Evolutionary conservation across 1,140 invertebrate species (phyloP), one percentile per base, ranked within the genome.

Genomic region (Papilio machaon): DNA sequence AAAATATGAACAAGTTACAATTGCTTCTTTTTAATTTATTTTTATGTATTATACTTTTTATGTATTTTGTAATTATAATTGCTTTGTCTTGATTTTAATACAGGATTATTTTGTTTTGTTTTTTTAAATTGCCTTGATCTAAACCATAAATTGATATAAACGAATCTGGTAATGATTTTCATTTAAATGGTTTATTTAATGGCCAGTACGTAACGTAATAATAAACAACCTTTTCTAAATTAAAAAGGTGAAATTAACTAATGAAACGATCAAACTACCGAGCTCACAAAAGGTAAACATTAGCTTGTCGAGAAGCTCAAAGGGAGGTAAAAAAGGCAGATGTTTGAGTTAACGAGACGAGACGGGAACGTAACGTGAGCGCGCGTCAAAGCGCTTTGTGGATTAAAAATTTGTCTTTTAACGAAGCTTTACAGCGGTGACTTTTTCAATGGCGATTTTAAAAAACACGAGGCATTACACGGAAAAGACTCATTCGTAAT

Each of bases 361-460:
- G 10, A 35, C 67, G 67, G 11, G 35, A 17, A 43, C 15, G 35
- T 17, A 30, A 73, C 35, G 64, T 11, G 35, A 73, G 43, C 70
- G 38, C 70, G 30, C 73, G 73, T 49, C 73, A 75, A 75, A 75
- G 46, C 11, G 73, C 73, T 75, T 47, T 47, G 73, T 23, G n/a
- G 73, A 75, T 75, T 75, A 75, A 75, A 75, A 75, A 23, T 75
- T 75, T 75, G n/a, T 43, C 46, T n/a, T 75, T 49, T 19, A n/a
- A n/a, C n/a, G 60, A 9, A 64, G 60, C 60, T 64, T 10, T 64
- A 64, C 17, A 64, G 19, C 60, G 23, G 60, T 30, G 60, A 9
- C 60, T 30, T 64, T 64, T 64, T 64, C 60, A 64, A 2, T 9
- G 23, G 30, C 30, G 23, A 64, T 64, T 64, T 64, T 64, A 23